phyloP scores from a whole-genome alignment of 2,888 invertebrate species.

The Didymodactylos carnosus region DNA sequence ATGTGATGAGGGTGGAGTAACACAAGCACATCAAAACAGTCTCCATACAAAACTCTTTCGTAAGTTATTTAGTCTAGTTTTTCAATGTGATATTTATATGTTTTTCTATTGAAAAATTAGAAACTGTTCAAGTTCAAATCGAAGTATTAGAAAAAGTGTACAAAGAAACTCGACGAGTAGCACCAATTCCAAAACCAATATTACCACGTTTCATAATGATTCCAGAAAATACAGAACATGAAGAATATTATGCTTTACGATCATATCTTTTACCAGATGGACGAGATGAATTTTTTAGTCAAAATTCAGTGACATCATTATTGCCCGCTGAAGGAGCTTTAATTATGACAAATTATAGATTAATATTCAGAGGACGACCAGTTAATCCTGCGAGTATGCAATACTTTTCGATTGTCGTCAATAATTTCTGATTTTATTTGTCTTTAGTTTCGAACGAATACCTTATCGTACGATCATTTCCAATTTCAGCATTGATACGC shows the following conservation, averaged over 20 bases:
- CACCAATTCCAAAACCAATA: conserved; percentile 62
- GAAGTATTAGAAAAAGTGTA: conserved; percentile 87
- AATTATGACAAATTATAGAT: conserved; percentile 83
- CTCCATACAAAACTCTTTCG: conserved; percentile 7
- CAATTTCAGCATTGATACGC: conserved; percentile 73
- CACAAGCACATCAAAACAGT: background rate
- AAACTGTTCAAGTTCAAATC: conserved; percentile 79
- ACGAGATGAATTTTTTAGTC: conserved; percentile 44
- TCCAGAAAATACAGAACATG: conserved; percentile 60
- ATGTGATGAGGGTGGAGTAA: conserved; percentile 4
- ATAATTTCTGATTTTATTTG: too few relatives aligned
- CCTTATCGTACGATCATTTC: conserved; percentile 71
- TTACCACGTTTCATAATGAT: conserved; percentile 60
- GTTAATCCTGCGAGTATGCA: background rate
- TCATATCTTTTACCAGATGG: conserved; percentile 76
- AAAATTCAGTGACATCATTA: background rate
- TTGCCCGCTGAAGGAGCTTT: conserved; percentile 89
- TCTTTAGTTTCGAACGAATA: conserved; percentile 60
- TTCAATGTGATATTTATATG: too few relatives aligned
- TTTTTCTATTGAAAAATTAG: too few relatives aligned
- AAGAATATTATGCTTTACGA: conserved; percentile 63
- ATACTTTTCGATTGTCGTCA: too few relatives aligned
- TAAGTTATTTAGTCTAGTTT: too few relatives aligned
- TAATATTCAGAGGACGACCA: conserved; percentile 43
- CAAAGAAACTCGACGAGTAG: conserved; percentile 68